Percentiles rank a stretch among this genome's conserved stretches.
phyloP scores from a whole-genome alignment of 2,888 invertebrate genomes.

The Hirtodrosophila cameraria region DNA sequence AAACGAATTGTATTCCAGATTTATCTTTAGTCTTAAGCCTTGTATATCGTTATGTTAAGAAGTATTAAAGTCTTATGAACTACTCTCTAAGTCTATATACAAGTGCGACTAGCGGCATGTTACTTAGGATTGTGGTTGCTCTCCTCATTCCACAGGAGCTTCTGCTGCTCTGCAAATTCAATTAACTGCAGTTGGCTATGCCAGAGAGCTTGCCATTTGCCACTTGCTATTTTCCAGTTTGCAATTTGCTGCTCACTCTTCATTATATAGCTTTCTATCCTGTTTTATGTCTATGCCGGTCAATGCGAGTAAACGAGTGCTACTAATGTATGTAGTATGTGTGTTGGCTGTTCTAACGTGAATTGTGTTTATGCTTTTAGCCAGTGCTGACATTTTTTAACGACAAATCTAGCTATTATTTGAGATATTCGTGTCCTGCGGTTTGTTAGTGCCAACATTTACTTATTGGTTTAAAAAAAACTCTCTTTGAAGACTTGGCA shows the following conservation, averaged over 20 bases:
- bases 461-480: no score
- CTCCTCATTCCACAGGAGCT: conserved; percentile 1
- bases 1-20: no score
- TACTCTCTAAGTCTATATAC: no score
- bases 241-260: conserved; percentile 29
- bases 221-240: conserved; percentile 28
- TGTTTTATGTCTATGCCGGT: conserved; percentile 37
- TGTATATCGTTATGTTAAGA: no score
- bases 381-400: no score
- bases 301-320: conserved; percentile 21
- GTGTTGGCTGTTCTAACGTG: conserved; percentile 26
- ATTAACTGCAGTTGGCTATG: conserved; percentile 58
- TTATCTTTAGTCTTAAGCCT: no score
- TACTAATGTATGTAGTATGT: conserved; percentile 1
- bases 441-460: no score
- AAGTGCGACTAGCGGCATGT: no score
- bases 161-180: conserved; percentile 42
- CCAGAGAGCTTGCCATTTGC: conserved; percentile 27
- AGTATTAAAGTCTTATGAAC: no score
- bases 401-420: no score
- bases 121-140: neutral
- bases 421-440: no score
- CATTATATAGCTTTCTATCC: conserved; percentile 50
- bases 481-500: no score
- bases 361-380: conserved; percentile 34